Conservation (phyloP, 2,888 invertebrate genomes). For the Poecilus cupreus region DNA sequence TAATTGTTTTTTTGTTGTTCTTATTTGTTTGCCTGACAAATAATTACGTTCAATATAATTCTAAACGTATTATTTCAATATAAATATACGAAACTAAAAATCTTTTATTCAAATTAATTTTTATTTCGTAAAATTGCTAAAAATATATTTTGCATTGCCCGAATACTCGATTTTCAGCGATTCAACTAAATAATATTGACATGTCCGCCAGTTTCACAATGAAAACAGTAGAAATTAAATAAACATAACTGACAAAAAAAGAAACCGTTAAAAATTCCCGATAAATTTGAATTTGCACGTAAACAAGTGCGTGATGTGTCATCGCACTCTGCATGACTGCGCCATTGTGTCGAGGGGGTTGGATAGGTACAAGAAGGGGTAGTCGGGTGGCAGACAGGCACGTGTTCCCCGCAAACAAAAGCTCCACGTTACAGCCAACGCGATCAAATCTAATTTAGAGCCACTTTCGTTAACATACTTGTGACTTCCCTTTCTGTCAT, state of each 20-base stretch:
- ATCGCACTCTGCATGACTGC: background rate
- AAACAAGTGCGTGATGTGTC: constrained; percentile 26
- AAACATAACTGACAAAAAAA: background rate
- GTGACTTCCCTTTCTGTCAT: background rate
- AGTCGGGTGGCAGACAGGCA: background rate
- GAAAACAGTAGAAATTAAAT: background rate
- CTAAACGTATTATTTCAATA: no score
- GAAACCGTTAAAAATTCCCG: background rate
- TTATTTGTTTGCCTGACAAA: no score
- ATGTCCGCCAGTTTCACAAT: no score
- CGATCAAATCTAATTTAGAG: constrained; percentile 38
- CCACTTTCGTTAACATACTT: background rate
- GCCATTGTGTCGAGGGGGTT: background rate
- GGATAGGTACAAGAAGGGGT: no score
- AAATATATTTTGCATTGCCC: no score
- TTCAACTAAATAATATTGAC: no score
- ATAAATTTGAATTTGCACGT: constrained; percentile 11
- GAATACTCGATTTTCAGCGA: no score
- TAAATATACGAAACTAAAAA: no score
- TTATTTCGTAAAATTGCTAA: no score
- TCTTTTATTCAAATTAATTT: no score
- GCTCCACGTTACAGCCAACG: background rate
- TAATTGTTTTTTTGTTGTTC: no score
- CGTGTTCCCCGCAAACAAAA: constrained; percentile 32
- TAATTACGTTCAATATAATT: no score